A percentile compares a stretch with the other conserved stretches of the same genome.
Evolutionary conservation across 2,888 invertebrate species (phyloP).

Genomic region (Mesoligia furuncula): DNA sequence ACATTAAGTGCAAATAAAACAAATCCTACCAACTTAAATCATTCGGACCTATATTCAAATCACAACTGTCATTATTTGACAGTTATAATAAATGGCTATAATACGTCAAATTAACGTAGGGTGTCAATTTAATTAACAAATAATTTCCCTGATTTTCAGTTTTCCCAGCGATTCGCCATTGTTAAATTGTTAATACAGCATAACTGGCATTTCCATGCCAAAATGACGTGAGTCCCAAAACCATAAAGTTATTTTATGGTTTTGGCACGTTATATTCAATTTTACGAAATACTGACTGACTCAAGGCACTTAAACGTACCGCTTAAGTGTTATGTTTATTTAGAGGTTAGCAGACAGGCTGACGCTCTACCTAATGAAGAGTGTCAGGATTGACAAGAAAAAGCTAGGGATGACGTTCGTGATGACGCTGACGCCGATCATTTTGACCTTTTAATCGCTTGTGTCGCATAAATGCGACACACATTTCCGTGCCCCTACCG

Average conservation of each 20-base stretch:
- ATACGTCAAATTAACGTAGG: no score
- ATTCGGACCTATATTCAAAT: no score
- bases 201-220: neutral
- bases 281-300: constrained; percentile 16
- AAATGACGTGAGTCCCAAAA: constrained; percentile 13
- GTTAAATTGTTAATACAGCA: constrained; percentile 19
- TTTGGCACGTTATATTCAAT: constrained; percentile 38
- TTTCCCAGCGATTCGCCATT: constrained; percentile 3
- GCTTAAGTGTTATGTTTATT: neutral
- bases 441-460: no score
- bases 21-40: no score
- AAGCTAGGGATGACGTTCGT: neutral
- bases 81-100: no score
- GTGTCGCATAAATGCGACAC: no score
- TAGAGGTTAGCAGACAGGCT: neutral
- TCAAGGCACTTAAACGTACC: neutral
- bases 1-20: no score
- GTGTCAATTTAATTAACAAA: no score
- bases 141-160: no score
- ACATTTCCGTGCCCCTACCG: no score
- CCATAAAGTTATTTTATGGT: constrained; percentile 32
- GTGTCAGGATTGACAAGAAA: neutral
- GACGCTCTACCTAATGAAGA: neutral
- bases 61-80: no score
- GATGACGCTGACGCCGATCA: no score